phyloP scores from a whole-genome alignment of 1,140 invertebrate species.

The Drosophila prosaltans region DNA sequence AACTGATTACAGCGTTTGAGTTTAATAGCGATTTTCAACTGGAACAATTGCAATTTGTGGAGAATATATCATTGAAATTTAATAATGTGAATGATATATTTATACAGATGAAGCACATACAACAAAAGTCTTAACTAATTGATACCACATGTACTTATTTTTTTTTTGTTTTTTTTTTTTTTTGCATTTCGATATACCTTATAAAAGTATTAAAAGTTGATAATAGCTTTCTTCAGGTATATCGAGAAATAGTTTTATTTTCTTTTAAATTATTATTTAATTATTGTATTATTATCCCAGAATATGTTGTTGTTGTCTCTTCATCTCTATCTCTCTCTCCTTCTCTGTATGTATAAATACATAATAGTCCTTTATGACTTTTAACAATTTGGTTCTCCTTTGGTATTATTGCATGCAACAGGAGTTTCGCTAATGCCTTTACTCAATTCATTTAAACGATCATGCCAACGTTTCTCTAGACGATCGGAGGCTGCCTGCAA shows the following conservation, averaged over 20 bases:
- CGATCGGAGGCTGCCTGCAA: conserved; percentile 9
- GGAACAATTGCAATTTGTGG: conserved; percentile 65
- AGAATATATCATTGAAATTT: conserved; percentile 76
- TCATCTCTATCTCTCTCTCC: too few relatives aligned
- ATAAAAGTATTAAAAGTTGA: background rate
- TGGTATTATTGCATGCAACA: background rate
- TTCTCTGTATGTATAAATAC: background rate
- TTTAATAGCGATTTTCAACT: conserved; percentile 61
- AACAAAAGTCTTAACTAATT: conserved; percentile 12
- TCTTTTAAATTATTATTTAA: background rate
- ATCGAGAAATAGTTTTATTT: conserved; percentile 11
- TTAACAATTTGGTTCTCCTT: background rate
- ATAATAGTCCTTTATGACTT: background rate
- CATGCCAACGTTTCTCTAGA: conserved; percentile 13
- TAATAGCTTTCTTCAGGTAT: background rate
- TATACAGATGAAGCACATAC: conserved; percentile 52
- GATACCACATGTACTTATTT: background rate
- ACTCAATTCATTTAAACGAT: background rate
- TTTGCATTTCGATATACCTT: background rate
- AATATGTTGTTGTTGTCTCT: background rate
- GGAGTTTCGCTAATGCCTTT: background rate
- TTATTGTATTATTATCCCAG: background rate
- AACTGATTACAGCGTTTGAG: conserved; percentile 64
- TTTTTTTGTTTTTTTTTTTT: conserved; percentile 7
- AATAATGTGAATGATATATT: conserved; percentile 70